Percentiles rank a stretch among this genome's conserved stretches.
These are phyloP conservation scores for Zootermopsis nevadensis DNA, from an alignment of 2,888 invertebrate genomes.

Conservation along the genomic window DNA sequence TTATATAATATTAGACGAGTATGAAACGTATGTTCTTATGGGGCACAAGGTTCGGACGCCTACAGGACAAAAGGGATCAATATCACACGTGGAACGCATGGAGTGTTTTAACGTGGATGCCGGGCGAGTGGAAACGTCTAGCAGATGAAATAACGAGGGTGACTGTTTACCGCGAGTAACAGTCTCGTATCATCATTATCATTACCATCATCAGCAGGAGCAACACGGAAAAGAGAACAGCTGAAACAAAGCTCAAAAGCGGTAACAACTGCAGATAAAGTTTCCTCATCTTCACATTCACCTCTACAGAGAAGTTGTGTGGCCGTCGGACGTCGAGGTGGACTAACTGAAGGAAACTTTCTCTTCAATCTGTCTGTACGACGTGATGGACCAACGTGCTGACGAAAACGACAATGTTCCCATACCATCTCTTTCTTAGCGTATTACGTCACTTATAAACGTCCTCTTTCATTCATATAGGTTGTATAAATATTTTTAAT, in stretches of 20 bases:
- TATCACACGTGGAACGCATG: not conserved
- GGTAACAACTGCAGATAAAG: conserved; percentile 20
- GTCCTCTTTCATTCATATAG: no score
- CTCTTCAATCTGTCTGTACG: not conserved
- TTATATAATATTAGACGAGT: no score
- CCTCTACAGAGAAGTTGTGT: not conserved
- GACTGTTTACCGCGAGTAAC: not conserved
- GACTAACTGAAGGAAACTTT: conserved; percentile 7
- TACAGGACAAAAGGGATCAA: no score
- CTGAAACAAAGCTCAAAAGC: conserved; percentile 22
- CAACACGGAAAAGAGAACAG: conserved; percentile 13
- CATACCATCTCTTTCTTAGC: no score
- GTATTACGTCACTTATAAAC: no score
- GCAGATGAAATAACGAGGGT: not conserved
- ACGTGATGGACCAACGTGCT: not conserved
- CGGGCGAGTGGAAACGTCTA: not conserved
- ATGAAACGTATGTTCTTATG: no score
- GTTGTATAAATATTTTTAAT: no score
- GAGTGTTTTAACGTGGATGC: not conserved
- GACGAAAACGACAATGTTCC: not conserved
- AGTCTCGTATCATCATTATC: not conserved
- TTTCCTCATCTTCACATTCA: conserved; percentile 13
- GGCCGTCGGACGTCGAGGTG: not conserved
- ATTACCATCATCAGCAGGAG: not conserved
- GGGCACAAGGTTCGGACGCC: no score